Base-by-base conservation (phyloP, 2,113 vertebrate genomes). In the Hucho hucho region DNA sequence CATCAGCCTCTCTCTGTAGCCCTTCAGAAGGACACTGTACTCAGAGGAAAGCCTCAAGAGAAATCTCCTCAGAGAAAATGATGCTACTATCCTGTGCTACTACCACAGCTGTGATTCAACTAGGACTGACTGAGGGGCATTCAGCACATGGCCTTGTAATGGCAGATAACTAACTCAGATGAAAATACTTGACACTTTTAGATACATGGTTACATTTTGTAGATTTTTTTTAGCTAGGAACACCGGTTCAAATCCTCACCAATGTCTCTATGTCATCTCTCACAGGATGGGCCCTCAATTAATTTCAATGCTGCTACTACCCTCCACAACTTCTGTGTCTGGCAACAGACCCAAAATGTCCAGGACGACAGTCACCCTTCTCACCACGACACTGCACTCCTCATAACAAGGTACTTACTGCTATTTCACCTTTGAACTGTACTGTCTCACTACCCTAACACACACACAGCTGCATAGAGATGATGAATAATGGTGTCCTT, bases 331-430 rank as follows among this genome's bases (percentile, higher is more conserved):
- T 99, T 99, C 90, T 99, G 97, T 72, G 88, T 95, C 74, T 99
- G 97, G 97, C 97, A 99, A 78, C 96, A 97, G 86, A 87, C 84
- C n/a, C 97, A 98, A 82, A 99, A 99, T 29, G 78, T 92, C 77
- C 88, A 91, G 80, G 97, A 99, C 7, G 97, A 99, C 91, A 86
- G 91, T 72, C 93, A 99, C 81, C 96, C 97, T 22, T 94, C 92
- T 65, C 97, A 99, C 84, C 96, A 99, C 0, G 97, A 99, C 81
- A 98, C 97, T 1, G 96, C 97, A 24, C 95, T 99, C 79, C 97
- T 99, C 77, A 96, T 99, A 78, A 99, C 97, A 70, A 95, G 97
- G 97, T 98, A 1, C 3, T 56, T 6, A 29, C 2, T 58, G 11
- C 14, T 18, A 11, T n/a, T 7, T 28, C 90, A 85, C 58, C 26